These are phyloP conservation scores for Bruchidius siliquastri DNA, from an alignment of 2,888 invertebrate genomes.

Conservation along the genomic window DNA sequence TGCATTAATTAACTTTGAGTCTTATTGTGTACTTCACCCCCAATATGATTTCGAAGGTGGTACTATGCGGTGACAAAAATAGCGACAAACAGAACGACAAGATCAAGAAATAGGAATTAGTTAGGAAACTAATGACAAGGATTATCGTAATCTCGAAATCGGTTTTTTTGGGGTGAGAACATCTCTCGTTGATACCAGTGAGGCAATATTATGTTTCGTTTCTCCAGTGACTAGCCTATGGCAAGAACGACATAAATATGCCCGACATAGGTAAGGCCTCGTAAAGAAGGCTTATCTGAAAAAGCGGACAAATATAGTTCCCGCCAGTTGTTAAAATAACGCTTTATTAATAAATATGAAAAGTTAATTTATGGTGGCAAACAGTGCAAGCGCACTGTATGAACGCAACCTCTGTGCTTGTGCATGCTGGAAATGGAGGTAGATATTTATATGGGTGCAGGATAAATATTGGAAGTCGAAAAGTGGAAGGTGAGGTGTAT, in stretches of 20 bases:
- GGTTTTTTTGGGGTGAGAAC: too few species aligned
- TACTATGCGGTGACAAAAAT: too few species aligned
- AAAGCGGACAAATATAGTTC: constrained; percentile 33
- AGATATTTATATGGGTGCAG: constrained; percentile 1
- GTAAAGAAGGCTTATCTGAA: constrained; percentile 26
- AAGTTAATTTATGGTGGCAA: constrained; percentile 31
- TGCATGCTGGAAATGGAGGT: constrained; percentile 15
- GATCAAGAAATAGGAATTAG: too few species aligned
- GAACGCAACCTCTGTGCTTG: background rate
- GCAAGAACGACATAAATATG: constrained; percentile 17
- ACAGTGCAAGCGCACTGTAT: constrained; percentile 28
- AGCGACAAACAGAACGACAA: too few species aligned
- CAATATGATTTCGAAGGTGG: too few species aligned
- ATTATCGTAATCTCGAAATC: too few species aligned
- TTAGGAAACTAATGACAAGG: too few species aligned
- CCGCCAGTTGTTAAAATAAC: constrained; percentile 33
- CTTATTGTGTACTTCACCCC: too few species aligned
- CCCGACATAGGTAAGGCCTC: constrained; percentile 17
- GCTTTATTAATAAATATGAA: constrained; percentile 35
- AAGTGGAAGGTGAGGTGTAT: background rate
- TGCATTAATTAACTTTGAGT: too few species aligned
- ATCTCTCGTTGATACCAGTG: too few species aligned
- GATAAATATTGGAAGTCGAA: background rate
- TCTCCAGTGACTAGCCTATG: background rate
- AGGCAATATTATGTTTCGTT: too few species aligned